Percentiles rank a stretch among this genome's conserved stretches.
These are phyloP conservation scores for Saxicola maurus DNA, from an alignment of 2,797 vertebrate genomes.

Conservation along the genomic window DNA sequence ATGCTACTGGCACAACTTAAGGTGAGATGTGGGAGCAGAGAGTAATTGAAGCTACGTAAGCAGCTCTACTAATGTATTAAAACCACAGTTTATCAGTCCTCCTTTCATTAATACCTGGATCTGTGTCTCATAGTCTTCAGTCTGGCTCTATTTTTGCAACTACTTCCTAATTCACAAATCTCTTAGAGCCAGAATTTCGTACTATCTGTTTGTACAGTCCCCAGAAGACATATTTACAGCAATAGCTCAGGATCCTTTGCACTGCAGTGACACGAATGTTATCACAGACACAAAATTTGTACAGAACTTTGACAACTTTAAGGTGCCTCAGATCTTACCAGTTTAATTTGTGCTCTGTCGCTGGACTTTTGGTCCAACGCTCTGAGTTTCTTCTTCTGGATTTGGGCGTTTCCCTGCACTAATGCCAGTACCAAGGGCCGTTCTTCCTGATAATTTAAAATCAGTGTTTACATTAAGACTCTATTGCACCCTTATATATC, in stretches of 20 bases:
- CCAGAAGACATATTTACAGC: neutral
- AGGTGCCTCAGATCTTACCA: slow-evolving; percentile 60
- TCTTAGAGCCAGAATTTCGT: neutral
- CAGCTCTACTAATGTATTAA: neutral
- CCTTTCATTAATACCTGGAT: neutral
- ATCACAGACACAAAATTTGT: neutral
- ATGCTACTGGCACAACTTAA: neutral
- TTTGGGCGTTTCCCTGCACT: slow-evolving; percentile 77
- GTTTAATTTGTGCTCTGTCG: slow-evolving; percentile 77
- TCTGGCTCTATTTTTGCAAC: neutral
- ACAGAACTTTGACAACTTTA: neutral
- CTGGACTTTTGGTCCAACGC: slow-evolving; percentile 76
- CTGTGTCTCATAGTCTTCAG: neutral
- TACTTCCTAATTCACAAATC: neutral
- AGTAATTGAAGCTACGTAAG: neutral
- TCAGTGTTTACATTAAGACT: slow-evolving; percentile 36
- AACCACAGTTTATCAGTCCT: neutral
- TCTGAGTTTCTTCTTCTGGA: slow-evolving; percentile 75
- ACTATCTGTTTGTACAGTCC: neutral
- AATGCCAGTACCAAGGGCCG: slow-evolving; percentile 51
- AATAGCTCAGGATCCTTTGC: neutral
- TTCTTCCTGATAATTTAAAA: slow-evolving; percentile 74
- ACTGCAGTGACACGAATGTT: neutral
- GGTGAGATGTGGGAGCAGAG: neutral
- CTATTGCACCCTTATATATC: neutral